These are phyloP conservation scores for Polydrusus cervinus DNA, from an alignment of 2,888 invertebrate genomes.

Conservation along the genomic window DNA sequence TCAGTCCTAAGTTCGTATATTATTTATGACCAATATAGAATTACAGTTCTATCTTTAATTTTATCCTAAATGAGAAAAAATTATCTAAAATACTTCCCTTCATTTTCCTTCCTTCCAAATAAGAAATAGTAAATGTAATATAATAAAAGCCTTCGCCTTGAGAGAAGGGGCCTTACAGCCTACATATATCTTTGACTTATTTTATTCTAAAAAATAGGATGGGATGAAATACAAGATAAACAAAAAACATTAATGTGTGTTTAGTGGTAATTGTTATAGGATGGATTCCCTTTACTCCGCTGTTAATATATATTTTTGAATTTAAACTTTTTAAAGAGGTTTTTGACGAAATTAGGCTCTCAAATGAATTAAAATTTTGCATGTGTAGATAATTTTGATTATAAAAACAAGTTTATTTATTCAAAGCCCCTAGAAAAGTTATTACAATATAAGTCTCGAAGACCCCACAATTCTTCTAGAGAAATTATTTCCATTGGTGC, in stretches of 20 bases:
- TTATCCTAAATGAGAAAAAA: background rate
- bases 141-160: background rate
- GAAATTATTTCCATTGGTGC: no score
- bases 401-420: no score
- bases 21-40: background rate
- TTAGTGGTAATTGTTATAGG: constrained; percentile 4
- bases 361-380: no score
- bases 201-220: constrained; percentile 9
- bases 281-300: no score
- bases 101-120: background rate
- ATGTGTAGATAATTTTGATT: no score
- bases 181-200: background rate
- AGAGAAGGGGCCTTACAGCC: background rate
- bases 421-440: no score
- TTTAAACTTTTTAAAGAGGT: no score
- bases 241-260: constrained; percentile 1
- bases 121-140: constrained; percentile 1
- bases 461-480: no score
- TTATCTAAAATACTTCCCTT: constrained; percentile 10
- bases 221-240: background rate
- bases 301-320: no score
- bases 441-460: no score
- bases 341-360: no score
- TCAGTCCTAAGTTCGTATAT: no score
- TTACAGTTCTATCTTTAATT: background rate